Percentiles rank a stretch among this genome's conserved stretches.
Evolutionary conservation across 2,113 vertebrate genomes (phyloP).

Genomic region (Heterotilapia buettikoferi): DNA sequence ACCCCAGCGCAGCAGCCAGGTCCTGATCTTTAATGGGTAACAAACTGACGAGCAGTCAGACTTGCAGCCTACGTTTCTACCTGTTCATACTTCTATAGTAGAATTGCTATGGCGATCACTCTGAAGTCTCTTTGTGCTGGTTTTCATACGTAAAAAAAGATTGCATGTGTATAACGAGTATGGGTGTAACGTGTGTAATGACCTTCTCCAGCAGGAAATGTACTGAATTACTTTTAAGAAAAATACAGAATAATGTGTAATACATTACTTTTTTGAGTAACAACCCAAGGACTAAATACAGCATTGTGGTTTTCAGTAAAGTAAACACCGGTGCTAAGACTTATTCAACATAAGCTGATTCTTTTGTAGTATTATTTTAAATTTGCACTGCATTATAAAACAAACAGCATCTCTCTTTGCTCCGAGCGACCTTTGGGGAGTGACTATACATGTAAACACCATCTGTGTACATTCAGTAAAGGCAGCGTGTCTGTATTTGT

Average conservation of each 20-base stretch:
- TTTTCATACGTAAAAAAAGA: not conserved
- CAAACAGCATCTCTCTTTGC: not conserved
- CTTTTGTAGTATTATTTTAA: not conserved
- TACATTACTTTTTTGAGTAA: not conserved
- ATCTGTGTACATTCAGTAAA: not conserved
- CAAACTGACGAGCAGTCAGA: not conserved
- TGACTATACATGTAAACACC: not conserved
- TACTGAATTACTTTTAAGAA: not conserved
- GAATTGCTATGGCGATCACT: not conserved
- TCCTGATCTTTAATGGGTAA: not conserved
- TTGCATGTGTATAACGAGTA: not conserved
- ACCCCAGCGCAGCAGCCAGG: not conserved
- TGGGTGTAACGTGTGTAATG: not conserved
- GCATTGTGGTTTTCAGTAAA: not conserved
- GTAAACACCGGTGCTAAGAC: not conserved
- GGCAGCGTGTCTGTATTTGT: not conserved
- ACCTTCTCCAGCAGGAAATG: not conserved
- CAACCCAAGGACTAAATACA: not conserved
- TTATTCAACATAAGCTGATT: not conserved
- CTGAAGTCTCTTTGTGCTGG: not conserved
- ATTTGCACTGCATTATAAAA: not conserved
- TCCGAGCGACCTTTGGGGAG: not conserved
- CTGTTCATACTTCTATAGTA: not conserved
- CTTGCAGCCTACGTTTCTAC: not conserved
- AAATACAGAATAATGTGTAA: not conserved